phyloP scores from a whole-genome alignment of 2,888 invertebrate species.

The Vandiemenella viatica region DNA sequence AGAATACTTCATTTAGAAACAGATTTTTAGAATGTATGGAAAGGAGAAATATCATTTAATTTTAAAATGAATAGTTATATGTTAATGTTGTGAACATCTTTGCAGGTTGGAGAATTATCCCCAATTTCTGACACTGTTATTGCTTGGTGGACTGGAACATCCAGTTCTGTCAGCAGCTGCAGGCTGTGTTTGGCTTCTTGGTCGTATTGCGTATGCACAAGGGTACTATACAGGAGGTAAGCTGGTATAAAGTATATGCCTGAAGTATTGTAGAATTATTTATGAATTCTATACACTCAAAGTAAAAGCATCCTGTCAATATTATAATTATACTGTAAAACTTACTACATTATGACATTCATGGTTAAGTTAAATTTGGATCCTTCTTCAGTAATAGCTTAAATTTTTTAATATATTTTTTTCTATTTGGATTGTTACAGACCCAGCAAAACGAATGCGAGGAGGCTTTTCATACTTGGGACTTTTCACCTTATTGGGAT shows the following conservation, averaged over 20 bases:
- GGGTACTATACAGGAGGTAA: conserved; percentile 32
- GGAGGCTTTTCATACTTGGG: conserved; percentile 25
- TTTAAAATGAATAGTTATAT: not conserved
- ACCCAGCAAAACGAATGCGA: conserved; percentile 23
- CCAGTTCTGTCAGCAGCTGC: conserved; percentile 28
- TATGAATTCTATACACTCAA: too few species aligned
- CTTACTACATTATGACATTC: too few species aligned
- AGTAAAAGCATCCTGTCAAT: not conserved
- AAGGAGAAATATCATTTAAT: not conserved
- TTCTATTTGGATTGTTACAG: conserved; percentile 16
- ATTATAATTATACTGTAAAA: too few species aligned
- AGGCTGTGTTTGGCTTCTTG: conserved; percentile 28
- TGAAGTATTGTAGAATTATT: not conserved
- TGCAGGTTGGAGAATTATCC: conserved; percentile 23
- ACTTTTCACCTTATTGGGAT: conserved; percentile 22
- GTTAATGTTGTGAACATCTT: not conserved
- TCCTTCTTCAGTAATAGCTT: not conserved
- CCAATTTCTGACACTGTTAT: conserved; percentile 26
- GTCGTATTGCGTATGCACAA: conserved; percentile 29
- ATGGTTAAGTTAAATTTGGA: too few species aligned
- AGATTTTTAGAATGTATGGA: not conserved
- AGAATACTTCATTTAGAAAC: not conserved
- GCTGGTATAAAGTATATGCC: not conserved
- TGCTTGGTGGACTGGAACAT: conserved; percentile 30
- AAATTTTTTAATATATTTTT: not conserved